A percentile compares a stretch with the other conserved stretches of the same genome.
Evolutionary conservation across 2,888 invertebrate species (phyloP).

Genomic region (Apotomis capreana): DNA sequence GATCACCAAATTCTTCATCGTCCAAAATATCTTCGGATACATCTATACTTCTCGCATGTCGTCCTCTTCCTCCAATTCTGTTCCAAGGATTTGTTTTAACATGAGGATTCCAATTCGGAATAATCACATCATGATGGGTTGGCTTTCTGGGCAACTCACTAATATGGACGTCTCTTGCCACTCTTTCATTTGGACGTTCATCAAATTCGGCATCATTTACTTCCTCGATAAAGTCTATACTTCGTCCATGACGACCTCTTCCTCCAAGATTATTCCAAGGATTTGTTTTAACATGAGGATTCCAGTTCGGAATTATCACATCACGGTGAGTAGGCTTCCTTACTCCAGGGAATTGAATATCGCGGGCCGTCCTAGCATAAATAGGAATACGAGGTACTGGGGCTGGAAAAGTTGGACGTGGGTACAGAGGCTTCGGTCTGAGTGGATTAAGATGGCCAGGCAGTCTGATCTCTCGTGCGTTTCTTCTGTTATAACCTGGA

Average conservation of each 20-base stretch:
- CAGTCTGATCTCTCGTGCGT: conserved; percentile 43
- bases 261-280: conserved; percentile 56
- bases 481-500: conserved; percentile 32
- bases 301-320: conserved; percentile 59
- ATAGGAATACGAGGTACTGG: conserved; percentile 40
- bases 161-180: conserved; percentile 25
- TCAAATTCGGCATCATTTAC: conserved; percentile 4
- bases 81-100: conserved; percentile 34
- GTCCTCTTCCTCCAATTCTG: conserved; percentile 32
- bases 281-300: conserved; percentile 54
- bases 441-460: conserved; percentile 33
- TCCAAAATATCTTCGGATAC: not conserved
- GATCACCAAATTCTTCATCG: not conserved
- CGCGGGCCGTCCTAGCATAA: conserved; percentile 46
- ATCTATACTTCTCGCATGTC: conserved; percentile 8
- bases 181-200: conserved; percentile 14
- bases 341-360: conserved; percentile 47
- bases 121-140: conserved; percentile 34
- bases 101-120: conserved; percentile 40
- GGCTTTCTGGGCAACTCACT: conserved; percentile 30
- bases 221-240: conserved; percentile 34
- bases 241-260: conserved; percentile 45
- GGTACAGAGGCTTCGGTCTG: conserved; percentile 42
- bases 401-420: conserved; percentile 37
- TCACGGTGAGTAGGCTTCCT: conserved; percentile 54